Evolutionary conservation across 2,113 vertebrate species (phyloP).

Genomic region (Lynx canadensis): DNA sequence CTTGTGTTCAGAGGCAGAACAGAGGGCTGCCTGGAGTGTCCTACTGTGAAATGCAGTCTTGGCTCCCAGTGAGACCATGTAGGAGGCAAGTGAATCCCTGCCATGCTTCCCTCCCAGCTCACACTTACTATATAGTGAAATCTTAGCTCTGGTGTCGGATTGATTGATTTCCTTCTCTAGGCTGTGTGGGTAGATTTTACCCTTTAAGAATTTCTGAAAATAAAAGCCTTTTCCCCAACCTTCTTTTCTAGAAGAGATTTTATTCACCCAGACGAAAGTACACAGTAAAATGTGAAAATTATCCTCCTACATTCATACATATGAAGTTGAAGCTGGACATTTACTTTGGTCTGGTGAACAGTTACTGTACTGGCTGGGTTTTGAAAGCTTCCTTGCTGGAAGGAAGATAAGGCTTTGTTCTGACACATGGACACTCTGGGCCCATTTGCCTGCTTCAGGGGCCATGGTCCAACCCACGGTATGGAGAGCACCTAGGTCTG

Average conservation of each 20-base stretch:
- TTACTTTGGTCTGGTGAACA: background rate
- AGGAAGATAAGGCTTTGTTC: background rate
- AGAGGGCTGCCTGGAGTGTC: background rate
- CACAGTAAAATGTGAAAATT: background rate
- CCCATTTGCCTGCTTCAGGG: background rate
- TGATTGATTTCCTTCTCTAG: background rate
- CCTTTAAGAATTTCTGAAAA: slow-evolving; percentile 41
- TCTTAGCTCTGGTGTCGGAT: background rate
- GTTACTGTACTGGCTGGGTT: background rate
- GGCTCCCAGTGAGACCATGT: background rate
- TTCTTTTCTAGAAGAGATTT: slow-evolving; percentile 12
- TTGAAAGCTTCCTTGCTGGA: background rate
- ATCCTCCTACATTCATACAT: background rate
- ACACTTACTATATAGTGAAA: background rate
- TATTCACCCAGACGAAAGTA: background rate
- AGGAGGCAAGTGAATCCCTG: background rate
- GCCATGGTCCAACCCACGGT: background rate
- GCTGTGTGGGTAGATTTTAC: background rate
- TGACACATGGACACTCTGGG: background rate
- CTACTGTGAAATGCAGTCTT: background rate
- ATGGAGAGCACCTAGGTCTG: background rate
- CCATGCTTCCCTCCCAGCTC: background rate
- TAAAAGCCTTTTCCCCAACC: background rate
- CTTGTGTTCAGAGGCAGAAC: background rate
- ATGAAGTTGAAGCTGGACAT: background rate